These are phyloP conservation scores for Spodoptera frugiperda DNA, from an alignment of 1,140 invertebrate species.

Conservation along the genomic window DNA sequence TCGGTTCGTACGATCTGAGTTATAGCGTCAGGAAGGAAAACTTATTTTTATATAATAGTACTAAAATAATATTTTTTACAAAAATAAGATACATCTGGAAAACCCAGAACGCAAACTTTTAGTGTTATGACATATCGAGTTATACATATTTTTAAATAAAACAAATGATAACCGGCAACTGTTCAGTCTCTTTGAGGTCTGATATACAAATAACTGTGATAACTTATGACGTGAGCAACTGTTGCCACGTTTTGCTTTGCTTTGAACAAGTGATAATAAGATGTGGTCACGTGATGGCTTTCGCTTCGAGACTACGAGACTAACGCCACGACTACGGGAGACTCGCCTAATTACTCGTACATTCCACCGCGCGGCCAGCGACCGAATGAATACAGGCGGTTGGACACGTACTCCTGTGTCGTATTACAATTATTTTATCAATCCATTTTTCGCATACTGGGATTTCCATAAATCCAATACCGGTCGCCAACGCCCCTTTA, in stretches of 20 bases:
- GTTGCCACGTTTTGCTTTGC: neutral
- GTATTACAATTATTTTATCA: neutral
- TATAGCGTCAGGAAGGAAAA: no score
- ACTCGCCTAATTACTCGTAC: neutral
- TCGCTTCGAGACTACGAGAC: neutral
- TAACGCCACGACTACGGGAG: neutral
- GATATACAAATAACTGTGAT: slow-evolving; percentile 15
- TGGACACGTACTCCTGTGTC: neutral
- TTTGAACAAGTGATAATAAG: slow-evolving; percentile 21
- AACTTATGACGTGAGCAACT: slow-evolving; percentile 10
- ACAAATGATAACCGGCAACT: slow-evolving; percentile 1
- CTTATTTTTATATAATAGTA: no score
- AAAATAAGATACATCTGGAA: no score
- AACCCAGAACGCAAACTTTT: neutral
- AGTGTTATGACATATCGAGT: neutral
- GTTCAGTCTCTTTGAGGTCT: slow-evolving; percentile 13
- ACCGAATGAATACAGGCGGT: neutral
- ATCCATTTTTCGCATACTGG: neutral
- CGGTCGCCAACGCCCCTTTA: neutral
- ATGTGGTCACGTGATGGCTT: slow-evolving; percentile 2
- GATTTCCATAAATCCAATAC: slow-evolving; percentile 3
- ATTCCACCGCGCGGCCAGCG: neutral
- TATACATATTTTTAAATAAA: slow-evolving; percentile 12
- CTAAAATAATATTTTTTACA: no score
- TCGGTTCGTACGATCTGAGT: no score